Percentiles rank a stretch among this genome's conserved stretches.
Evolutionary conservation across 1,140 invertebrate species (phyloP).

Genomic region (Pissodes strobi): DNA sequence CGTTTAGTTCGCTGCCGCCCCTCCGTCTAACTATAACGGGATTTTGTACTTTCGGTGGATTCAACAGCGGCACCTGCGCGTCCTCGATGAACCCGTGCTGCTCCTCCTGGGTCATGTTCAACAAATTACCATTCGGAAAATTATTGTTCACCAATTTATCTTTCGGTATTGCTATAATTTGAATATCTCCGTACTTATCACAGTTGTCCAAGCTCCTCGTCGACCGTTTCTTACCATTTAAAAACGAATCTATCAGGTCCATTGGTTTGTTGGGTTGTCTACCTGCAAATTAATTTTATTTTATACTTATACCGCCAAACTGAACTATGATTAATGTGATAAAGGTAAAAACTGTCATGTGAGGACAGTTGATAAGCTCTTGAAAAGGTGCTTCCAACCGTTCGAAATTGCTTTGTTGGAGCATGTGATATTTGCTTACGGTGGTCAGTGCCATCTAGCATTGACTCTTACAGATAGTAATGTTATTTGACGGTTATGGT

Average conservation of each 20-base stretch:
- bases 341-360: too few relatives aligned
- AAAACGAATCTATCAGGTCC: conserved; percentile 33
- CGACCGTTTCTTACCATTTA: conserved; percentile 24
- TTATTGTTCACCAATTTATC: conserved; percentile 61
- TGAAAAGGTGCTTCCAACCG: too few relatives aligned
- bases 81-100: conserved; percentile 54
- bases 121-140: conserved; percentile 62
- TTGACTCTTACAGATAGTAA: too few relatives aligned
- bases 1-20: conserved; percentile 46
- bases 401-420: too few relatives aligned
- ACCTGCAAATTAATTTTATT: too few relatives aligned
- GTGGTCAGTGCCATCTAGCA: too few relatives aligned
- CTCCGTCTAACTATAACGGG: conserved; percentile 44
- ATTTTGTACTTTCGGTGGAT: conserved; percentile 36
- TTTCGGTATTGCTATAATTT: conserved; percentile 55
- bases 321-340: too few relatives aligned
- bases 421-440: too few relatives aligned
- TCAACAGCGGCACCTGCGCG: conserved; percentile 62
- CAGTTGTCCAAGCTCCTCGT: conserved; percentile 52
- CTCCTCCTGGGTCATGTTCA: conserved; percentile 50
- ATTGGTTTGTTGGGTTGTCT: conserved; percentile 21
- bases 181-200: conserved; percentile 55
- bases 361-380: too few relatives aligned
- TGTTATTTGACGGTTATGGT: too few relatives aligned
- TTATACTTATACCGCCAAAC: too few relatives aligned